These are phyloP conservation scores for Antennarius maculatus DNA, from an alignment of 2,797 vertebrate genomes.

Conservation along the genomic window DNA sequence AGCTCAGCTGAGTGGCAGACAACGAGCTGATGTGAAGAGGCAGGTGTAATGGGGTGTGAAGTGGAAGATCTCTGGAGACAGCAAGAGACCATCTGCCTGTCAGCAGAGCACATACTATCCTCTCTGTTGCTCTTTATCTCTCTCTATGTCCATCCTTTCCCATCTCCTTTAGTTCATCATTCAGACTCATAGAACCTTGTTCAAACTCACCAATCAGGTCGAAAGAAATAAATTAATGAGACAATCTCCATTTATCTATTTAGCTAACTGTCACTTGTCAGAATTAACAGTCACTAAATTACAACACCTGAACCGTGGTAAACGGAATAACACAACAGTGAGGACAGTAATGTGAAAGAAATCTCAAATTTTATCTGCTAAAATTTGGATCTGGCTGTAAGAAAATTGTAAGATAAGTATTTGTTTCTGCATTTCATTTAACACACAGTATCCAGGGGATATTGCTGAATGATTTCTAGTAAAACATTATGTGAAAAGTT, in stretches of 20 bases:
- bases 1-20: slow-evolving; percentile 75
- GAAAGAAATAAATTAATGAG: slow-evolving; percentile 43
- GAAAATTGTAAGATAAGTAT: slow-evolving; percentile 1
- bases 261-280: slow-evolving; percentile 58
- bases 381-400: not conserved
- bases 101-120: slow-evolving; percentile 49
- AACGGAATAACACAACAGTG: not conserved
- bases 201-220: slow-evolving; percentile 26
- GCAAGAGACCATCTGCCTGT: slow-evolving; percentile 72
- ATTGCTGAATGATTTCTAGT: not conserved
- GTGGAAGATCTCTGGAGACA: slow-evolving; percentile 78
- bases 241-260: slow-evolving; percentile 42
- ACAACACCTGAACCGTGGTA: slow-evolving; percentile 21
- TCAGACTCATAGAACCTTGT: not conserved
- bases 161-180: slow-evolving; percentile 18
- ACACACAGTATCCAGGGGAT: not conserved
- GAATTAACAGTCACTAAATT: slow-evolving; percentile 30
- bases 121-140: slow-evolving; percentile 8
- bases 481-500: not conserved
- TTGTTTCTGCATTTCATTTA: not conserved
- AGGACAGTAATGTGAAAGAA: not conserved
- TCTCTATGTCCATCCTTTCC: slow-evolving; percentile 36
- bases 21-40: slow-evolving; percentile 78
- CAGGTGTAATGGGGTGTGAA: slow-evolving; percentile 89
- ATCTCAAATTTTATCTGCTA: not conserved